phyloP scores from a whole-genome alignment of 1,140 invertebrate genomes.

The Proctacanthus coquilletti region DNA sequence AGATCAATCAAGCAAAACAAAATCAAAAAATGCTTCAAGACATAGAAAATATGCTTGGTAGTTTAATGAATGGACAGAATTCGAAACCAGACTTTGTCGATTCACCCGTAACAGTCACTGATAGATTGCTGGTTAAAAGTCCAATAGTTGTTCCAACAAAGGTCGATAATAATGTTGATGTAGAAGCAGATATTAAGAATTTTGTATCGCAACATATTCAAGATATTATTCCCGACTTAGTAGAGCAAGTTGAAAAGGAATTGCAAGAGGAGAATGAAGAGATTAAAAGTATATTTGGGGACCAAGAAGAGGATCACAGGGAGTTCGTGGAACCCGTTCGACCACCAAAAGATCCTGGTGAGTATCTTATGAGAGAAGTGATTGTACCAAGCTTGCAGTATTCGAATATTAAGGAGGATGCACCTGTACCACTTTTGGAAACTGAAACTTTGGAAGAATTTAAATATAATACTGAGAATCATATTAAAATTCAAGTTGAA shows the following conservation, averaged over 20 bases:
- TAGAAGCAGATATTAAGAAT: slow-evolving; percentile 18
- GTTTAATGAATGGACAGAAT: neutral
- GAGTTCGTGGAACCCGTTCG: slow-evolving; percentile 4
- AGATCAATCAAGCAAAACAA: slow-evolving; percentile 26
- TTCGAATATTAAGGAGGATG: slow-evolving; percentile 16
- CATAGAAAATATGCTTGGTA: slow-evolving; percentile 23
- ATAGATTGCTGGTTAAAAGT: slow-evolving; percentile 25
- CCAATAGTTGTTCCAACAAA: slow-evolving; percentile 12
- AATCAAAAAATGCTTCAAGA: slow-evolving; percentile 22
- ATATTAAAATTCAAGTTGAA: neutral
- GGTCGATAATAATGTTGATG: slow-evolving; percentile 3
- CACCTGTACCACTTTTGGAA: slow-evolving; percentile 9
- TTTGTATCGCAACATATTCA: slow-evolving; percentile 30
- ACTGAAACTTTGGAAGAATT: slow-evolving; percentile 8
- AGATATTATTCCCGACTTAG: slow-evolving; percentile 26
- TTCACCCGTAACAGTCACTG: too few species aligned
- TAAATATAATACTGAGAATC: slow-evolving; percentile 7
- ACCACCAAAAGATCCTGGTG: slow-evolving; percentile 14
- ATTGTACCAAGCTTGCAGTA: slow-evolving; percentile 20
- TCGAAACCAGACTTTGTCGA: too few species aligned
- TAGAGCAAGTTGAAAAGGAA: slow-evolving; percentile 30
- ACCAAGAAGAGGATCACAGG: slow-evolving; percentile 4
- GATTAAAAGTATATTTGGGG: slow-evolving; percentile 1
- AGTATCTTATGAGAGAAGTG: slow-evolving; percentile 21
- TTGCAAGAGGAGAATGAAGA: slow-evolving; percentile 3